Base-by-base conservation (phyloP, 2,113 vertebrate genomes). In the Merops nubicus region DNA sequence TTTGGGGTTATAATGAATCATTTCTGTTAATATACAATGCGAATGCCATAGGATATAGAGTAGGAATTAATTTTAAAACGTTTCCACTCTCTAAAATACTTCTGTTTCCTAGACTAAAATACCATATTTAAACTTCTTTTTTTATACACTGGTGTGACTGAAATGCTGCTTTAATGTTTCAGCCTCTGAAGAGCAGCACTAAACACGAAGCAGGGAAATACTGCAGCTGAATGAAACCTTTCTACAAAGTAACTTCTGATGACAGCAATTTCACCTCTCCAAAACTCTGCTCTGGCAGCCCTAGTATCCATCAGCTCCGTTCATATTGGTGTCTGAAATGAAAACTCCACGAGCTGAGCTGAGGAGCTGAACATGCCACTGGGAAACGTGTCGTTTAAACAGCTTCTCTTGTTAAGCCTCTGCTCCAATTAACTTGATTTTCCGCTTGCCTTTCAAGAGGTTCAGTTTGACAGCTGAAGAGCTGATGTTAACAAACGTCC, bases 351-450 rank as follows among this genome's bases (percentile, higher is more conserved):
- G 50, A 4, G 23, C 48, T 56, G 34, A 54, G 53, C 15, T 81
- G 72, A 65, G 2, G 34, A 91, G 45, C 47, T 77, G 76, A 79
- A 73, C 11, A 8, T 85, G 43, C 36, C 40, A 14, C 48, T 59
- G 60, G 43, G n/a, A 60, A 88, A 69, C 43, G 11, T 38, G 22
- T 56, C 77, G 33, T 75, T 78, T 75, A 78, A 86, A 65, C 45
- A 72, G 14, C 51, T 63, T 26, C 54, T 89, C n/a, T 56, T 68
- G 40, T 65, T 91, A 82, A 86, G 47, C 22, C 50, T 60, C 13
- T 34, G 75, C 59, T 69, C 74, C 85, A 51, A 89, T 93, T 93
- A 70, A 64, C 15, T 79, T 80, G n/a, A 65, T 91, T 93, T 91
- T 79, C 48, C 10, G 0, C 45, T 75, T 85, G 17, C n/a, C 50